Percentiles rank a stretch among this genome's conserved stretches.
These are phyloP conservation scores for Ephialtes manifestator DNA, from an alignment of 2,888 invertebrate genomes.

Conservation along the genomic window DNA sequence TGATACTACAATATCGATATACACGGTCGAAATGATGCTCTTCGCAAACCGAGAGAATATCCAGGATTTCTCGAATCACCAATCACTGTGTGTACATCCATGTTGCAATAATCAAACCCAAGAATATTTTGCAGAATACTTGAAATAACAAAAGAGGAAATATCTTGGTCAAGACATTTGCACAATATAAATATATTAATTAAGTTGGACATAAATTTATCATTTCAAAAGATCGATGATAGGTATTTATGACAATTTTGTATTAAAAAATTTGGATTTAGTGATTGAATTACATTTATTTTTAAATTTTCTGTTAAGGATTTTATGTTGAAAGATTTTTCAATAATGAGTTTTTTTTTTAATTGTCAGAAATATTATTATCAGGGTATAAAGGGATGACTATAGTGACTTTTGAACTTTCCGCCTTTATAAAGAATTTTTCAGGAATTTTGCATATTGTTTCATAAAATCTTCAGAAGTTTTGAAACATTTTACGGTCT, in stretches of 20 bases:
- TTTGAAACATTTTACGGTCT: too few species aligned
- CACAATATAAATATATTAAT: background rate
- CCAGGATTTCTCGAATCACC: background rate
- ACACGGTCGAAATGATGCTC: background rate
- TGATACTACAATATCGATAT: slow-evolving; percentile 24
- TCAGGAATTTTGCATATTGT: too few species aligned
- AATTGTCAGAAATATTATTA: too few species aligned
- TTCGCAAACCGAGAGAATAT: slow-evolving; percentile 1
- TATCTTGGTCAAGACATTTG: background rate
- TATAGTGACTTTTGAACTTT: too few species aligned
- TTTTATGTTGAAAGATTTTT: background rate
- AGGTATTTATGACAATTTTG: background rate
- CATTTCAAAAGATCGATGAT: background rate
- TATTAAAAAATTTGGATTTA: background rate
- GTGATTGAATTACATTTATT: background rate
- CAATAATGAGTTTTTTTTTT: background rate
- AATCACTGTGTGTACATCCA: slow-evolving; percentile 12
- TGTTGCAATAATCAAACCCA: background rate
- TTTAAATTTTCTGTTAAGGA: background rate
- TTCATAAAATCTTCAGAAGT: too few species aligned
- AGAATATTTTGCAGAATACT: background rate
- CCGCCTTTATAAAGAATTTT: too few species aligned
- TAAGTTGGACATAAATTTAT: background rate
- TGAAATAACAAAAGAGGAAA: background rate
- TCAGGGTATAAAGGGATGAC: too few species aligned